Evolutionary conservation across 2,797 vertebrate species (phyloP).

Genomic region (Neomorphus geoffroyi): DNA sequence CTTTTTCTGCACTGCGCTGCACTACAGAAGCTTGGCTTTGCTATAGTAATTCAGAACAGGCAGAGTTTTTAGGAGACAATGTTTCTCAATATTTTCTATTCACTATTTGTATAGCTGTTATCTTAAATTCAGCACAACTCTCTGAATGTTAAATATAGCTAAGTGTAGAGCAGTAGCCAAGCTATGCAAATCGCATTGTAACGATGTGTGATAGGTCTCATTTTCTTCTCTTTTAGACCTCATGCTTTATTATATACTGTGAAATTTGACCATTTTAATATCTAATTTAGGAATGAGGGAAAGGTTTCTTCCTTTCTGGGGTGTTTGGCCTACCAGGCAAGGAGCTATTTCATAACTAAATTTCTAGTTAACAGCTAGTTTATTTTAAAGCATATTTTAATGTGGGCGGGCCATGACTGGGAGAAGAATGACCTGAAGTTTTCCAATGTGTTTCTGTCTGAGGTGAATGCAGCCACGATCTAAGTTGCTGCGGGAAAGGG

Average conservation of each 20-base stretch:
- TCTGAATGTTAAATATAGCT: not conserved
- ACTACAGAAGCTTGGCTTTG: not conserved
- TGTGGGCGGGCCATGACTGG: too few species aligned
- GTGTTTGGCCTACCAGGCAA: not conserved
- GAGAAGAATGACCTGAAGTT: not conserved
- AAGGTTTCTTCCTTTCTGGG: not conserved
- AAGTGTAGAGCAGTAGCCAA: not conserved
- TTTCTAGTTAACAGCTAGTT: not conserved
- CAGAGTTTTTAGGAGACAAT: not conserved
- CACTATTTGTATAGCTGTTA: not conserved
- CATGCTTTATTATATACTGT: not conserved
- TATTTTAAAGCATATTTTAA: not conserved
- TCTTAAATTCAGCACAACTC: not conserved
- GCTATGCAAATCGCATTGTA: not conserved
- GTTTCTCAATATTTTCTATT: not conserved
- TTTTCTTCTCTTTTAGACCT: not conserved
- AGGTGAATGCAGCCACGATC: not conserved
- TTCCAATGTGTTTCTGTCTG: not conserved
- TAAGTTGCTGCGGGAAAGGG: not conserved
- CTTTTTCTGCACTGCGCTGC: not conserved
- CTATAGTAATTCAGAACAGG: not conserved
- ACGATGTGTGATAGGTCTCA: not conserved
- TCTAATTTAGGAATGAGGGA: not conserved
- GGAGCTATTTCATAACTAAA: not conserved
- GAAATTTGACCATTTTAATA: not conserved